Evolutionary conservation across 2,113 vertebrate species (phyloP).

Genomic region (Phalacrocorax aristotelis): DNA sequence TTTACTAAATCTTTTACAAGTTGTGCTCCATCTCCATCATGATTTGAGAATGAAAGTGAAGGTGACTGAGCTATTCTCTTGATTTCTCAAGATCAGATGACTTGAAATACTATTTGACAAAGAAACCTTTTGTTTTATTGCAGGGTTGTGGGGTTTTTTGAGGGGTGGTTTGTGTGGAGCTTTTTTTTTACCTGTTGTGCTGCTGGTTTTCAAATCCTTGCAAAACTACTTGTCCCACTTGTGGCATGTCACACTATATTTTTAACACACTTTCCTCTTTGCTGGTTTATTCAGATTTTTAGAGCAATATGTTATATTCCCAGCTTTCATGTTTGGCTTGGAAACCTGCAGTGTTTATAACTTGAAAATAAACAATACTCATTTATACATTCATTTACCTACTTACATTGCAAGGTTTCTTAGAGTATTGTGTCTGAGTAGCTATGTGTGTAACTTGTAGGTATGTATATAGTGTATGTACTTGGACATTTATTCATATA

Average conservation of each 20-base stretch:
- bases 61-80: neutral
- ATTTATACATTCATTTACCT: neutral
- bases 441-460: accelerated
- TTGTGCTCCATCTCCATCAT: neutral
- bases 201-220: neutral
- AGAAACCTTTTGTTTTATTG: neutral
- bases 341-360: neutral
- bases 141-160: neutral
- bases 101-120: neutral
- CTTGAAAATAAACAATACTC: neutral
- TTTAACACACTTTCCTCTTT: neutral
- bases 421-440: neutral
- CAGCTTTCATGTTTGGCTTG: neutral
- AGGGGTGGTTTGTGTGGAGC: too few relatives aligned
- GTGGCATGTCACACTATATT: neutral
- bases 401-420: neutral
- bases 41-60: neutral
- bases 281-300: constrained; percentile 20
- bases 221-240: neutral
- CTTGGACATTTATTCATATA: neutral
- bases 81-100: neutral
- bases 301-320: neutral
- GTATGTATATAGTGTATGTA: neutral
- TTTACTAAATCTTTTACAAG: neutral
- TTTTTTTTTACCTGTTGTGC: neutral